These are phyloP conservation scores for Rhinolophus ferrumequinum DNA, from an alignment of 2,113 vertebrate species.

Conservation along the genomic window DNA sequence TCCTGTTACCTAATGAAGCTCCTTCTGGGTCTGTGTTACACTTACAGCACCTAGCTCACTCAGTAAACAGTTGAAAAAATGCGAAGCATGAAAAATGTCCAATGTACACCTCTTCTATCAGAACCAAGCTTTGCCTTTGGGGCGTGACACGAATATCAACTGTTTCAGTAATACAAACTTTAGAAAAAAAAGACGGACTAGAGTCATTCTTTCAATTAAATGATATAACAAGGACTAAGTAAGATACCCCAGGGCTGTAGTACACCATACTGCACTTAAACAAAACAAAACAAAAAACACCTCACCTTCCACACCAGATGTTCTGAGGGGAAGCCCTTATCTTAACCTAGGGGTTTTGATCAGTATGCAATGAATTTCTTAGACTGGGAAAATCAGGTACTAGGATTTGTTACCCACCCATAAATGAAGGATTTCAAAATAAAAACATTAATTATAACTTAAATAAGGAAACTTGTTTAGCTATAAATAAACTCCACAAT, in stretches of 20 bases:
- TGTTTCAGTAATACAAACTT: neutral
- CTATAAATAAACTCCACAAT: neutral
- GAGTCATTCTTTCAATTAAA: conserved; percentile 33
- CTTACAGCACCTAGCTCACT: neutral
- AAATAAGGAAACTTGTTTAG: neutral
- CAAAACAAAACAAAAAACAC: neutral
- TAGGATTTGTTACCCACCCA: neutral
- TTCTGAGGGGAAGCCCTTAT: neutral
- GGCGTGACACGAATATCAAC: neutral
- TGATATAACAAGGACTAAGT: neutral
- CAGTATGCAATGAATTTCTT: neutral
- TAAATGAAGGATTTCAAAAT: neutral
- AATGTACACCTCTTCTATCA: neutral
- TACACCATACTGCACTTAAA: neutral
- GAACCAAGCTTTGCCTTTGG: neutral
- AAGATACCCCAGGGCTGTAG: neutral
- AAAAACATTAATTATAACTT: conserved; percentile 32
- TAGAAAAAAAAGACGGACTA: neutral
- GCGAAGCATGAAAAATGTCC: neutral
- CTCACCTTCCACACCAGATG: neutral
- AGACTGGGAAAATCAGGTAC: neutral
- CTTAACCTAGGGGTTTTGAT: neutral
- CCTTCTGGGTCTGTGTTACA: neutral
- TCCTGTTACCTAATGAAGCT: neutral
- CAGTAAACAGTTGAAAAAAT: neutral